Conservation (phyloP, 2,888 invertebrate genomes). For the Calliopum simillimum region DNA sequence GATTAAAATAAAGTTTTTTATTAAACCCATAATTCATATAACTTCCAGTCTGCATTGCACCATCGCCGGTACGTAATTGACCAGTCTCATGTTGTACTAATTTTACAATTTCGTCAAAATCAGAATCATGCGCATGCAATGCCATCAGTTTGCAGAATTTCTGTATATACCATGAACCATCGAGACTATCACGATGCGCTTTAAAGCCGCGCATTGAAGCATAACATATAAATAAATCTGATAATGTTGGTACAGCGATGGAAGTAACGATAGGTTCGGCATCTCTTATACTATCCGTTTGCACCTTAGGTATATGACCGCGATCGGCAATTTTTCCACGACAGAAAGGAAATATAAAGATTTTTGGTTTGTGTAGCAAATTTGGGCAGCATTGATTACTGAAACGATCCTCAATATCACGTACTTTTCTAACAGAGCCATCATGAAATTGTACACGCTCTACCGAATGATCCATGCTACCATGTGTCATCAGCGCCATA, state of each 20-base stretch:
- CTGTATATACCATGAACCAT: conserved; percentile 80
- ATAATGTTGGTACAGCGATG: conserved; percentile 51
- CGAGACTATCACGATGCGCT: conserved; percentile 71
- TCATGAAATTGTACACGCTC: conserved; percentile 74
- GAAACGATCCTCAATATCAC: conserved; percentile 73
- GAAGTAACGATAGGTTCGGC: conserved; percentile 1
- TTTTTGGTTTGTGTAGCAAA: conserved; percentile 75
- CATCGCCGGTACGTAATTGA: conserved; percentile 58
- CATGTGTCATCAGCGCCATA: conserved; percentile 77
- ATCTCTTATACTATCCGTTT: conserved; percentile 43
- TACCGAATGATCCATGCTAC: conserved; percentile 68
- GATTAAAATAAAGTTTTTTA: conserved; percentile 75
- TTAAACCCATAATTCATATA: conserved; percentile 76
- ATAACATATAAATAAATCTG: conserved; percentile 76
- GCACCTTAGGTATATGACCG: conserved; percentile 50
- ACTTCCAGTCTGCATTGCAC: conserved; percentile 73
- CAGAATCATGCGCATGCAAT: conserved; percentile 72
- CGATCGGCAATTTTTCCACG: conserved; percentile 64
- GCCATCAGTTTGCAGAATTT: conserved; percentile 76
- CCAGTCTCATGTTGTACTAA: conserved; percentile 71
- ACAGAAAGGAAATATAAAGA: conserved; percentile 80
- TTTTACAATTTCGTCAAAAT: conserved; percentile 76
- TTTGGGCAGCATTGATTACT: conserved; percentile 70
- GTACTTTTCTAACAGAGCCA: conserved; percentile 69
- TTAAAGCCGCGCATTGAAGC: conserved; percentile 71